Percentiles rank a stretch among this genome's conserved stretches.
These are phyloP conservation scores for Capromys pilorides DNA, from an alignment of 2,797 vertebrate genomes.

Conservation along the genomic window DNA sequence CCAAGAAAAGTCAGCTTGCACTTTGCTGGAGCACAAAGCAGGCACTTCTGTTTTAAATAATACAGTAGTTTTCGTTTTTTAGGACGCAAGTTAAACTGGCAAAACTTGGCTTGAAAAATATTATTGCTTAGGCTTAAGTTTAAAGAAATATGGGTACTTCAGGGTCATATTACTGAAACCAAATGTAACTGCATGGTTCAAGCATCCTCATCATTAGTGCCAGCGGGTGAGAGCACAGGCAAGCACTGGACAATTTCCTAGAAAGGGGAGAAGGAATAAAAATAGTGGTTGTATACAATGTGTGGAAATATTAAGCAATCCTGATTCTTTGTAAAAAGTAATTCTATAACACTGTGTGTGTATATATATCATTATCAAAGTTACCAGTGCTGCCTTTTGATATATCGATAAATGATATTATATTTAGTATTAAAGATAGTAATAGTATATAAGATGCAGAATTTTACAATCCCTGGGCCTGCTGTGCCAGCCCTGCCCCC, in stretches of 20 bases:
- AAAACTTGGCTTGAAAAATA: constrained; percentile 57
- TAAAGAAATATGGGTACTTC: background rate
- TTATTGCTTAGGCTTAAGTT: constrained; percentile 50
- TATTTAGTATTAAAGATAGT: constrained; percentile 47
- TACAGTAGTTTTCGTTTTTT: background rate
- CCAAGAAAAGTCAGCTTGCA: constrained; percentile 41
- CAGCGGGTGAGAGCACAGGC: background rate
- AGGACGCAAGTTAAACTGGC: constrained; percentile 50
- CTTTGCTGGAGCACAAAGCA: constrained; percentile 42
- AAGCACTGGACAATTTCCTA: background rate
- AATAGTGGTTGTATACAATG: background rate
- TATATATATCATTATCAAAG: background rate
- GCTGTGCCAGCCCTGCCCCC: too few relatives aligned
- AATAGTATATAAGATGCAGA: constrained; percentile 41
- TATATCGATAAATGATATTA: constrained; percentile 24
- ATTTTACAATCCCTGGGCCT: background rate
- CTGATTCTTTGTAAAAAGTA: constrained; percentile 1
- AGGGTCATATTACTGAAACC: constrained; percentile 37
- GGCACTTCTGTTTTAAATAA: constrained; percentile 61
- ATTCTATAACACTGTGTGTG: background rate
- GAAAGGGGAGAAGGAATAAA: constrained; percentile 2
- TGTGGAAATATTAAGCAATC: constrained; percentile 32
- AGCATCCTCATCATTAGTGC: constrained; percentile 16
- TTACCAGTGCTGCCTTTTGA: constrained; percentile 48
- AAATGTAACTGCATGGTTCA: constrained; percentile 16